Evolutionary conservation across 2,888 invertebrate species (phyloP), one percentile per base, ranked within the genome.

Genomic region (Watsonalla cultraria): DNA sequence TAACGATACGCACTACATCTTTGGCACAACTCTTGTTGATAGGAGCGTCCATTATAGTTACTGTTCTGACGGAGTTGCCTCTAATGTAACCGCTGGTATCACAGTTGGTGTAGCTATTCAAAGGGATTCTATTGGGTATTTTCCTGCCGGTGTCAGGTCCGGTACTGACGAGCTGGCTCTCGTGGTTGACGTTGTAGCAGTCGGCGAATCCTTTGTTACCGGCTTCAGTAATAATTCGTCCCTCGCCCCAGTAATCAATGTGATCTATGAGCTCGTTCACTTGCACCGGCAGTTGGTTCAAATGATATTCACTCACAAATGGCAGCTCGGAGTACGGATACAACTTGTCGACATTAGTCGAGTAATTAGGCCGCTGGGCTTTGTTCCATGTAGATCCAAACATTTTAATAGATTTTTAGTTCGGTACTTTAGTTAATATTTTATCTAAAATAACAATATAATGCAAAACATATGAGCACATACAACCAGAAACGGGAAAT

Each of bases 201-300:
- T 76, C 61, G 0, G 62, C 5, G 54, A 75, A 80, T 0, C 80
- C 80, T 24, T 70, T 76, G 14, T 37, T 49, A 0, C 68, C 73
- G 0, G 34, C 49, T 5, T 54, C n/a, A 0, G 61, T 39, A 0
- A 53, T 53, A 0, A 78, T 69, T 51, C 62, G 68, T 0, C 80
- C 81, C 53, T 80, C 79, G 4, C 81, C 80, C 80, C 80, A 81
- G 46, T 81, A 81, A 59, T 80, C 79, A 0, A 81, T 70, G 51
- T 72, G 73, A 4, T 77, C 69, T 5, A 80, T 55, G 5, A 75
- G 51, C 4, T 57, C 37, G 0, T 60, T 54, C 33, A 11, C 11
- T 0, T 45, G 37, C 0, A 58, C 46, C 7, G 81, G 81, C 37
- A 81, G 55, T 58, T 72, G 73, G 0, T 72, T 56, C 15, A 80